phyloP scores from a whole-genome alignment of 2,113 vertebrate species.

The Sarotherodon lohbergeri region DNA sequence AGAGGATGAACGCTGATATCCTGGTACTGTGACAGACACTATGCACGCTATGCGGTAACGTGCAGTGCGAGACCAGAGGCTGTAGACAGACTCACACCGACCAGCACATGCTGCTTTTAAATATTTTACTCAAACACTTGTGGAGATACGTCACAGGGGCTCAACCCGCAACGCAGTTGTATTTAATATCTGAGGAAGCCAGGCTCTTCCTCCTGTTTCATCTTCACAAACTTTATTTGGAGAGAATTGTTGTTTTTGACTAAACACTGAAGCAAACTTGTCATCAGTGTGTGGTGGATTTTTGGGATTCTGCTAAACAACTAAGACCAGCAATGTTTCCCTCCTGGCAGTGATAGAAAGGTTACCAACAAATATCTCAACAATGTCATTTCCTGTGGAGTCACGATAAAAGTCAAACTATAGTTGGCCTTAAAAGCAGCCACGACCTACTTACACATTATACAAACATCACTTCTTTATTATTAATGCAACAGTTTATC shows the following conservation, averaged over 20 bases:
- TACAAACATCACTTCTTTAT: background rate
- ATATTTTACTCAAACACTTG: background rate
- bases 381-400: background rate
- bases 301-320: background rate
- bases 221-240: background rate
- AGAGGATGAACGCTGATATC: background rate
- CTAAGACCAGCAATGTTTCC: fast-evolving
- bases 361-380: fast-evolving
- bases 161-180: background rate
- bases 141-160: background rate
- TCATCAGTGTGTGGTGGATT: background rate
- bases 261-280: background rate
- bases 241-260: background rate
- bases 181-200: background rate
- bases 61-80: background rate
- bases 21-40: background rate
- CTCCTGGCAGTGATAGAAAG: background rate
- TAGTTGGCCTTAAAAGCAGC: background rate
- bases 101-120: background rate
- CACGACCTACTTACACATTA: background rate
- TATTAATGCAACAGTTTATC: background rate
- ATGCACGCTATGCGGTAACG: fast-evolving
- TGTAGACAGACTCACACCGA: background rate
- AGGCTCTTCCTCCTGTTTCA: background rate
- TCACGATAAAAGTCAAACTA: background rate